Evolutionary conservation across 2,888 invertebrate genomes (phyloP), one percentile per base, ranked within the genome.

Genomic region (Drosophila percnosoma): DNA sequence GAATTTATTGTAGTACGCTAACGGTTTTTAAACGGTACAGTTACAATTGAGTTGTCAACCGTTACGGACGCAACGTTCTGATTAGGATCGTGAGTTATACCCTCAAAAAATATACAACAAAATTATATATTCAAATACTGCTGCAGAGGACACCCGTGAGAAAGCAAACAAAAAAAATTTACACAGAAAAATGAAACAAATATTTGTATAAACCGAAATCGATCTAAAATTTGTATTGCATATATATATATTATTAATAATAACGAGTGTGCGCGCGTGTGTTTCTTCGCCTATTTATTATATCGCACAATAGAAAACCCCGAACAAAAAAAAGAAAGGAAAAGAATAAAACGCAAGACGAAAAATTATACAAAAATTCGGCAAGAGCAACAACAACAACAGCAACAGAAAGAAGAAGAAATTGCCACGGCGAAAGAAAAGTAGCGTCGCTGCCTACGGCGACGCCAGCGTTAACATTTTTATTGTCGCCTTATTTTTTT

Each of bases 61-160:
- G 87, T 83, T 84, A 90, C 92, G 91, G 92, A 91, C 90, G 88
- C 82, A 88, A 82, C 45, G 68, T 83, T 83, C 80, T 80, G 68
- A 78, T 81, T 89, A 79, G 87, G 72, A 89, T 89, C 85, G 85
- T 86, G 85, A 87, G 86, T 90, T 87, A 60, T 63, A 66, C 60
- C 45, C 42, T 63, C 72, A 57, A 68, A 45, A 24, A 45, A 45
- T 45, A 45, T 57, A 59, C 36, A n/a, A 62, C 58, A 78, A 68
- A 58, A 64, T 45, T 40, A 24, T 54, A 73, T 45, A 68, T 59
- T 36, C 15, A 60, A 42, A 62, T 53, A 68, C 48, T 57, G 36
- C 38, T 67, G 53, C 42, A 68, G 55, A 79, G 73, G 54, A 82
- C 86, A 58, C 6, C 24, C 57, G 66, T 53, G 59, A 38, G 38